Evolutionary conservation across 2,797 vertebrate species (phyloP), one percentile per base, ranked within the genome.

Genomic region (Danio albolineatus): DNA sequence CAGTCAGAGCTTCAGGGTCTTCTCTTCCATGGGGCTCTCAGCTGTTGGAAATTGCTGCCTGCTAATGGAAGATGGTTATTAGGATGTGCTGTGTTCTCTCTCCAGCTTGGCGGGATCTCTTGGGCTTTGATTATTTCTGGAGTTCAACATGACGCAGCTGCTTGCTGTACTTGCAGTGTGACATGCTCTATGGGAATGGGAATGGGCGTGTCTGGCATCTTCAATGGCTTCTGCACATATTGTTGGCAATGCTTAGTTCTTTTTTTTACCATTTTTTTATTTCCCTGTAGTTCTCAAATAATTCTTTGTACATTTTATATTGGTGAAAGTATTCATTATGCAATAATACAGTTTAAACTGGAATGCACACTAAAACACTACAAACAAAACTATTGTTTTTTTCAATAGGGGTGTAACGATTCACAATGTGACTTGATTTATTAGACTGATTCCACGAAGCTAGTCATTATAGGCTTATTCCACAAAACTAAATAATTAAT

Each of bases 91-190:
- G 70, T 78, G 81, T 67, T 82, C 80, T 75, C 38, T 21, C 49
- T 59, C 76, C 64, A 83, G 67, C 78, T 80, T 38, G 19, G 38
- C n/a, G 19, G 56, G 10, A 79, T 83, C 80, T 77, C 73, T 43
- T 0, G 73, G 60, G 80, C 53, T 82, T 82, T 19, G 75, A 73
- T 78, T 86, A 84, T 86, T 86, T 78, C 80, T 76, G 73, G 64
- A 76, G 82, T 77, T 71, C 51, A 60, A 28, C 39, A 38, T 81
- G 71, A 65, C 54, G 36, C 82, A 86, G 85, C 82, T 86, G 81
- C 73, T 82, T 59, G 69, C 10, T 48, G 64, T 78, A 57, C 57
- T 64, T 67, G 0, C 54, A 64, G 78, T 41, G 38, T 67, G 60
- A 79, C 69, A 41, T 70, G 54, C 19, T 82, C 56, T 44, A 49